Percentiles rank a stretch among this genome's conserved stretches.
phyloP scores from a whole-genome alignment of 2,888 invertebrate species.

The Phaonia tiefii region DNA sequence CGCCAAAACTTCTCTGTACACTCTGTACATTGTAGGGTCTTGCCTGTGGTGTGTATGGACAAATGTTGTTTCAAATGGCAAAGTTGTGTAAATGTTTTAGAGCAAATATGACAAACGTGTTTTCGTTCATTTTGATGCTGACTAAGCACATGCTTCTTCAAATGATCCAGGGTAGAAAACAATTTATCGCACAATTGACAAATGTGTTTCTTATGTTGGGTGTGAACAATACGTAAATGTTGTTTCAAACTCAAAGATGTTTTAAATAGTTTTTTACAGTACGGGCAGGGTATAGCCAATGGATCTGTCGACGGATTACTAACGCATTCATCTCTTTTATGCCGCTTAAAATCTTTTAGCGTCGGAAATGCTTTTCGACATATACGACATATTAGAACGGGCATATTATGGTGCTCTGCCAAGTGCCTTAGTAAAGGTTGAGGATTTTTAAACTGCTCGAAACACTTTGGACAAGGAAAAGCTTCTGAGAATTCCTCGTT shows the following conservation, averaged over 20 bases:
- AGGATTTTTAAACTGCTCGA: conserved; percentile 65
- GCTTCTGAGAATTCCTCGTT: conserved; percentile 28
- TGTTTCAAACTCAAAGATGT: conserved; percentile 67
- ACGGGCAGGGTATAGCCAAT: conserved; percentile 66
- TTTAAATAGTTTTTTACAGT: conserved; percentile 69
- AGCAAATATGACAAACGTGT: conserved; percentile 69
- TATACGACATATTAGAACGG: conserved; percentile 47
- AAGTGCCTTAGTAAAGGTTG: conserved; percentile 68
- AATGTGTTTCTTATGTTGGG: conserved; percentile 68
- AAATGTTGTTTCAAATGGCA: conserved; percentile 72
- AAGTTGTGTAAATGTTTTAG: conserved; percentile 70
- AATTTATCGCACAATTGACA: conserved; percentile 71
- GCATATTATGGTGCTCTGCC: conserved; percentile 66
- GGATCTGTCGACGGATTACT: not conserved
- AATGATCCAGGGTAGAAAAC: conserved; percentile 71
- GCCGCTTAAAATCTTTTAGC: conserved; percentile 68
- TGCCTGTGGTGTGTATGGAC: conserved; percentile 68
- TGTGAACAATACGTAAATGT: conserved; percentile 70
- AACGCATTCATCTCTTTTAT: conserved; percentile 49
- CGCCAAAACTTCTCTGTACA: conserved; percentile 68
- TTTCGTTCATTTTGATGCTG: conserved; percentile 72
- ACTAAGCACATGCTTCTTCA: conserved; percentile 72
- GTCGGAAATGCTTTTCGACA: conserved; percentile 62
- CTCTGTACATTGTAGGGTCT: conserved; percentile 59
- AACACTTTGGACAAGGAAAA: conserved; percentile 71